Evolutionary conservation across 2,888 invertebrate genomes (phyloP).

Genomic region (Amiota mariae): DNA sequence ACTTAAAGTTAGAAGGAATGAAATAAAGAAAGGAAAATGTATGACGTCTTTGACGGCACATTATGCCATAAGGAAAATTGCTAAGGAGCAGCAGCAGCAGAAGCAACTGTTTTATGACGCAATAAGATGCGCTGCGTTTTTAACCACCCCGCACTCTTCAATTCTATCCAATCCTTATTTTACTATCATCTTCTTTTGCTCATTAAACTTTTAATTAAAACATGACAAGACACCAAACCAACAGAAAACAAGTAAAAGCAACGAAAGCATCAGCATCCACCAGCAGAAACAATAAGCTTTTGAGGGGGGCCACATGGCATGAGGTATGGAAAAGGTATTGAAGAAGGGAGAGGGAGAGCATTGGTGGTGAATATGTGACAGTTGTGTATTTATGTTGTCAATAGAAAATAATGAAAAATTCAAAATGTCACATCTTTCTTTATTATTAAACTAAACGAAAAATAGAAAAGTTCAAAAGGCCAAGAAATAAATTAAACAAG

Average conservation of each 20-base stretch:
- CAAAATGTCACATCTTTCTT: neutral
- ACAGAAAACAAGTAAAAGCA: neutral
- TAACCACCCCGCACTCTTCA: too few relatives aligned
- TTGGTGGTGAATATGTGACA: too few relatives aligned
- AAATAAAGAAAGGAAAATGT: neutral
- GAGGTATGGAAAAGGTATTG: neutral
- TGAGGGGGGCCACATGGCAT: neutral
- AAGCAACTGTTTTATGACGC: slow-evolving; percentile 4
- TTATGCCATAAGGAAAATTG: neutral
- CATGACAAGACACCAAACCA: neutral
- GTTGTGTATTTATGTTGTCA: neutral
- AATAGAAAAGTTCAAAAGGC: too few relatives aligned
- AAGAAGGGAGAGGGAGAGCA: too few relatives aligned
- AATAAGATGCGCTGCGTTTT: neutral
- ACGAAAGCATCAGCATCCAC: neutral
- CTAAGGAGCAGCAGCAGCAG: neutral
- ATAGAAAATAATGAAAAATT: neutral
- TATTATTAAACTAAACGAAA: too few relatives aligned
- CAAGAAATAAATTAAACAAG: too few relatives aligned
- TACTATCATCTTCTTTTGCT: neutral
- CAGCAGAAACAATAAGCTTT: too few relatives aligned
- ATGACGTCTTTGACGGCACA: slow-evolving; percentile 13
- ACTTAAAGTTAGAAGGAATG: neutral
- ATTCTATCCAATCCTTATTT: too few relatives aligned
- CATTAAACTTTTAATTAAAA: slow-evolving; percentile 25